Evolutionary conservation across 1,140 invertebrate species (phyloP).

Genomic region (Venustaconcha ellipsiformis): DNA sequence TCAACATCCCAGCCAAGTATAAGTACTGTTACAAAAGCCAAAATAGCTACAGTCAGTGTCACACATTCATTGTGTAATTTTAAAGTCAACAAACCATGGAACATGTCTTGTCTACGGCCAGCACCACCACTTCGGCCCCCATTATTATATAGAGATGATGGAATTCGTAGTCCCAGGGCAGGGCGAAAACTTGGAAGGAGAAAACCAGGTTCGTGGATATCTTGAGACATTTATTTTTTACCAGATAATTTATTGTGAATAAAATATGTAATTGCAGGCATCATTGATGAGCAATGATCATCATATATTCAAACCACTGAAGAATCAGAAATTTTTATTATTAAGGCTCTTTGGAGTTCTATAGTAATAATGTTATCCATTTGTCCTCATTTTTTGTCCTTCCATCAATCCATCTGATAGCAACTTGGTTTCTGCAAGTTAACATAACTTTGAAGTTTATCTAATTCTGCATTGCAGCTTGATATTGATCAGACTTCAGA

Average conservation of each 20-base stretch:
- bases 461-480: too few species aligned
- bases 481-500: too few species aligned
- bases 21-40: slow-evolving; percentile 57
- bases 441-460: too few species aligned
- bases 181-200: slow-evolving; percentile 54
- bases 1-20: slow-evolving; percentile 63
- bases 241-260: background rate
- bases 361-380: too few species aligned
- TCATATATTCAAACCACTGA: too few species aligned
- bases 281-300: too few species aligned
- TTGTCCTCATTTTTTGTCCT: too few species aligned
- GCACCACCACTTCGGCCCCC: slow-evolving; percentile 83
- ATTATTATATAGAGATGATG: slow-evolving; percentile 71
- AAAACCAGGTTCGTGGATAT: slow-evolving; percentile 58
- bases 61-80: slow-evolving; percentile 45
- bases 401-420: too few species aligned
- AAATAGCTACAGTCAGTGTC: slow-evolving; percentile 56
- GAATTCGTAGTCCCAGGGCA: slow-evolving; percentile 60
- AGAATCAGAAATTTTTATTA: too few species aligned
- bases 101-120: slow-evolving; percentile 81
- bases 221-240: background rate
- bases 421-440: too few species aligned
- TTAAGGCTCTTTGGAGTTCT: too few species aligned
- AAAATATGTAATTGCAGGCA: too few species aligned
- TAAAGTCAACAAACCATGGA: slow-evolving; percentile 73